Evolutionary conservation across 2,888 invertebrate species (phyloP).

Genomic region (Rhodophaea formosa): DNA sequence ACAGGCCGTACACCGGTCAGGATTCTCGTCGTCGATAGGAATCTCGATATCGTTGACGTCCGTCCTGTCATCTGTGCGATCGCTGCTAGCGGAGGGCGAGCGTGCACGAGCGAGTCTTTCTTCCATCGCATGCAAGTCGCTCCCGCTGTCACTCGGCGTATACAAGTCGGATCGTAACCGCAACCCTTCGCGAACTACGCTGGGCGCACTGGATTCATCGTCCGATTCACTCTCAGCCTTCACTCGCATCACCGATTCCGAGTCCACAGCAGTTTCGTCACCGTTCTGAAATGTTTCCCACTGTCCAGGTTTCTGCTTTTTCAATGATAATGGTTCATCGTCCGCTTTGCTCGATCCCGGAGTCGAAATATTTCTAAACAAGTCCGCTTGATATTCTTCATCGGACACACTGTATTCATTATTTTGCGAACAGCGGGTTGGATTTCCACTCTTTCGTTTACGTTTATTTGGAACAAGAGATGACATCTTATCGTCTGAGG

Average conservation of each 20-base stretch:
- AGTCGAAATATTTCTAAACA: slow-evolving; percentile 70
- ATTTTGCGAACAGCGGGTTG: slow-evolving; percentile 86
- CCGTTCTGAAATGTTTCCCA: slow-evolving; percentile 73
- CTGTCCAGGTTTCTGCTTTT: slow-evolving; percentile 72
- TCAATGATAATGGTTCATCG: slow-evolving; percentile 71
- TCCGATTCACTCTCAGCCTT: slow-evolving; percentile 78
- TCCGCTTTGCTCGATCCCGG: slow-evolving; percentile 64
- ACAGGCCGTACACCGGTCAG: slow-evolving; percentile 91
- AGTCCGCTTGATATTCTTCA: slow-evolving; percentile 69
- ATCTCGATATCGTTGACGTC: slow-evolving; percentile 84
- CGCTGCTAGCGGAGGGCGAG: slow-evolving; percentile 71
- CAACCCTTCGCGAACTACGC: slow-evolving; percentile 73
- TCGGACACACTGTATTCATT: slow-evolving; percentile 75
- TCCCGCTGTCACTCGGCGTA: slow-evolving; percentile 77
- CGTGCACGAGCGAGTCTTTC: slow-evolving; percentile 77
- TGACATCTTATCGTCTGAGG: slow-evolving; percentile 69
- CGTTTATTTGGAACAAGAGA: slow-evolving; percentile 83
- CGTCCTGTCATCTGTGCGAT: slow-evolving; percentile 63
- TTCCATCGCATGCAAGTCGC: slow-evolving; percentile 75
- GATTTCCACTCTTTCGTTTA: slow-evolving; percentile 91
- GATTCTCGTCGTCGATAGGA: slow-evolving; percentile 93
- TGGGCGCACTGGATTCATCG: slow-evolving; percentile 73
- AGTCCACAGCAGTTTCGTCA: slow-evolving; percentile 63
- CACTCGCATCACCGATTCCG: slow-evolving; percentile 64
- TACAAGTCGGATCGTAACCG: slow-evolving; percentile 70